Evolutionary conservation across 1,140 invertebrate species (phyloP).

Genomic region (Macrobrachium rosenbergii): DNA sequence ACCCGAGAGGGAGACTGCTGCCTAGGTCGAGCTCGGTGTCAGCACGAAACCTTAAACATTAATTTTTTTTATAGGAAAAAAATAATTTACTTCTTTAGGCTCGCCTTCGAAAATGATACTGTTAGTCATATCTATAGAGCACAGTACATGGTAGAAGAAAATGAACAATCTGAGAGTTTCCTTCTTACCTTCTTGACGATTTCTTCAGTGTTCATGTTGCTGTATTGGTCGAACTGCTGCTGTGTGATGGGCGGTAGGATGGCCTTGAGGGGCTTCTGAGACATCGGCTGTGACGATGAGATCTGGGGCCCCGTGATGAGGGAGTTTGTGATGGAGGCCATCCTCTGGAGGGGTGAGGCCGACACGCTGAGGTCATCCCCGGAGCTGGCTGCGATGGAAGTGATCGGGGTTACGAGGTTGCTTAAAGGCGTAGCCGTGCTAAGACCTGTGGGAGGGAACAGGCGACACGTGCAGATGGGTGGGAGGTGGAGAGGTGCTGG

Average conservation of each 20-base stretch:
- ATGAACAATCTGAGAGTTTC: neutral
- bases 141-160: neutral
- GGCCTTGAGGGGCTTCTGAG: conserved; percentile 91
- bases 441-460: conserved; percentile 55
- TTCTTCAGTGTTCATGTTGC: conserved; percentile 98
- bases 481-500: conserved; percentile 14
- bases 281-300: conserved; percentile 78
- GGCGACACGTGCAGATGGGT: conserved; percentile 18
- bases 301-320: conserved; percentile 91
- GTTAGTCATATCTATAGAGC: neutral
- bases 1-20: too few relatives aligned
- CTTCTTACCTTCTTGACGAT: conserved; percentile 89
- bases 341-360: conserved; percentile 89
- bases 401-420: conserved; percentile 62
- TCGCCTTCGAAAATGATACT: neutral
- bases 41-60: too few relatives aligned
- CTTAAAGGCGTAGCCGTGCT: conserved; percentile 57
- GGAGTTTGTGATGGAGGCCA: conserved; percentile 98
- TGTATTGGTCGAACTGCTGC: conserved; percentile 98
- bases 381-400: conserved; percentile 49
- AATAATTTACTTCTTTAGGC: too few relatives aligned
- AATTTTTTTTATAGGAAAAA: too few relatives aligned
- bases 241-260: conserved; percentile 98
- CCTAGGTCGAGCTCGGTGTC: too few relatives aligned
- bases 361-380: conserved; percentile 51